Base-by-base conservation (phyloP, 2,113 vertebrate genomes). In the Alaudala cheleensis region DNA sequence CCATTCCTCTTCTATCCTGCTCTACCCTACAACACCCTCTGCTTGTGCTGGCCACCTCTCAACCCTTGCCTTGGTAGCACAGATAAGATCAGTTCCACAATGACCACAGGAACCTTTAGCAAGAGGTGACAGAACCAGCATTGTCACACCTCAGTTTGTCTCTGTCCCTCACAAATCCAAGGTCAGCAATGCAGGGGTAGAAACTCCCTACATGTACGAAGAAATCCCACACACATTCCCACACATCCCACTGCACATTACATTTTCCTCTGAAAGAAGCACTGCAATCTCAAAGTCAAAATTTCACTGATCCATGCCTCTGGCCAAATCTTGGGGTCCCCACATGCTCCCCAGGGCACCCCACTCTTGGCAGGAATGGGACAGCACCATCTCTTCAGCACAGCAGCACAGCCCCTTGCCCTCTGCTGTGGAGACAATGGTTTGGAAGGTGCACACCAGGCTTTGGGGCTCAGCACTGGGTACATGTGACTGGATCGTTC, bases 361-460 rank as follows among this genome's bases (percentile, higher is more conserved):
- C 44, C 29, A 4, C 42, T 29, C 44, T 4, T 29, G 22, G 82
- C 73, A 50, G 58, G 50, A 39, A 17, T 0, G 9, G 49, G 40
- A 18, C 28, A 61, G 4, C 53, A 47, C 6, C 40, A 31, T 5
- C 56, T 47, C 33, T 33, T 25, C 90, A 91, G 66, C 61, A 54
- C n/a, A 31, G 57, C 60, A 60, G 60, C 65, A 53, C 7, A 12
- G 19, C 61, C 53, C 29, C 84, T 37, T 14, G 33, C 39, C 44
- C 25, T n/a, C 34, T n/a, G 34, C 64, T 26, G 56, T n/a, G 44
- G 19, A 6, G n/a, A 40, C 64, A 51, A 3, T 0, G 1, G 5
- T 40, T 53, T 8, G 40, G 51, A 29, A 78, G 70, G 37, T 15
- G n/a, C 5, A 0, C 60, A 29, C 5, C 3, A 47, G 50, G 81